Conservation (phyloP, 2,888 invertebrate genomes). For the Nomada flava region DNA sequence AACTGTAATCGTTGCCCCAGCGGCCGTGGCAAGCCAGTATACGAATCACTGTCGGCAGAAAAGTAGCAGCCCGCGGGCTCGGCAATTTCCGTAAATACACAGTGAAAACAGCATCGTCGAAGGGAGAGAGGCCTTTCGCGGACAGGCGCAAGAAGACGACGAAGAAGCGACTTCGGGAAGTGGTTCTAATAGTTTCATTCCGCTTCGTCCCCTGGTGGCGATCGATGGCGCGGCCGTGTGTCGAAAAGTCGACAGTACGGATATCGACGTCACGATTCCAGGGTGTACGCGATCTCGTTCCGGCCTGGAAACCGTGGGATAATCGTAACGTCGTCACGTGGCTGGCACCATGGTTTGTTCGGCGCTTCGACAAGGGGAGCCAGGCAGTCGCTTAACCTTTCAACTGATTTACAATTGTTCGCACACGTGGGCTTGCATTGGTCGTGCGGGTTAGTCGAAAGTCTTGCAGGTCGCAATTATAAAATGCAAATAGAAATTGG, state of each 20-base stretch:
- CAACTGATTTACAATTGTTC: constrained; percentile 4
- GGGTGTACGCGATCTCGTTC: neutral
- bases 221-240: neutral
- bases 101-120: constrained; percentile 75
- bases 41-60: constrained; percentile 81
- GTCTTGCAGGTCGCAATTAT: neutral
- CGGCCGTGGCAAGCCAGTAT: constrained; percentile 69
- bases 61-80: constrained; percentile 78
- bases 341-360: neutral
- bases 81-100: constrained; percentile 83
- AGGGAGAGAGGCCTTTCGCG: constrained; percentile 22
- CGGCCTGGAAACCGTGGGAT: constrained; percentile 35
- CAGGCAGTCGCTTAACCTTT: constrained; percentile 30
- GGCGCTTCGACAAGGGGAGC: neutral
- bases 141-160: constrained; percentile 39
- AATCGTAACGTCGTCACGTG: constrained; percentile 18
- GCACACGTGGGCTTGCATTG: neutral
- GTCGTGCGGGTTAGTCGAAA: neutral
- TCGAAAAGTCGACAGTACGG: constrained; percentile 1
- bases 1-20: constrained; percentile 77
- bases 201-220: neutral
- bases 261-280: constrained; percentile 1
- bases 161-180: constrained; percentile 39
- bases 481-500: no score
- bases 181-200: constrained; percentile 36